Evolutionary conservation across 1,140 invertebrate genomes (phyloP).

Genomic region (Drosophila bocqueti): DNA sequence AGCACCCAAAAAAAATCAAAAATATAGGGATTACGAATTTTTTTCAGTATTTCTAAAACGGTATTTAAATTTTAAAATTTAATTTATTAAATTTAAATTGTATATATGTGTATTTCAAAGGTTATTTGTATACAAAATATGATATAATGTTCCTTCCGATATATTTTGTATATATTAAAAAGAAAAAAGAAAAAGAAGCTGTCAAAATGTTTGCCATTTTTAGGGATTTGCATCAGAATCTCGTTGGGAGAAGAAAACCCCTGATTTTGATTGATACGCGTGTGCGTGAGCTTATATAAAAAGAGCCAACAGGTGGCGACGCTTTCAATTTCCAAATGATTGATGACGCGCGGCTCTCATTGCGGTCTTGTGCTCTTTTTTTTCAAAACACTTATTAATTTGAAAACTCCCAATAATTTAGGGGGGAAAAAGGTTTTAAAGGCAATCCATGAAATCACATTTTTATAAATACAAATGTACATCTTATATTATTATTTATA

Average conservation of each 20-base stretch:
- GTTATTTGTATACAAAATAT: too few species aligned
- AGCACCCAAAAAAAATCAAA: not conserved
- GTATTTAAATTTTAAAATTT: too few species aligned
- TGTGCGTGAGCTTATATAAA: conserved; percentile 22
- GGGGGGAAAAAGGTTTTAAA: not conserved
- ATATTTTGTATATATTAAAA: too few species aligned
- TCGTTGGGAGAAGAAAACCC: conserved; percentile 5
- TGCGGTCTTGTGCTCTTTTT: not conserved
- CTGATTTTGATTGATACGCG: conserved; percentile 34
- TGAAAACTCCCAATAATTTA: not conserved
- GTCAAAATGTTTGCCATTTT: conserved; percentile 17
- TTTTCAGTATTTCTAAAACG: not conserved
- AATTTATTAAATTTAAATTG: too few species aligned
- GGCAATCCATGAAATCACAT: too few species aligned
- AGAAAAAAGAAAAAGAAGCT: too few species aligned
- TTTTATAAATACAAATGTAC: not conserved
- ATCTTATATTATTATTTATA: not conserved
- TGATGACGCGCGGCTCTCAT: not conserved
- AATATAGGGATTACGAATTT: too few species aligned
- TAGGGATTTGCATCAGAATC: conserved; percentile 28
- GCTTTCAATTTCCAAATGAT: conserved; percentile 27
- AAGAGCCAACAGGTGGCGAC: conserved; percentile 31
- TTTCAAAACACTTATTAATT: not conserved
- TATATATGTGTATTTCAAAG: too few species aligned
- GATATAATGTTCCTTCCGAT: too few species aligned